phyloP scores from a whole-genome alignment of 2,888 invertebrate genomes.

The Yponomeuta evonymella region DNA sequence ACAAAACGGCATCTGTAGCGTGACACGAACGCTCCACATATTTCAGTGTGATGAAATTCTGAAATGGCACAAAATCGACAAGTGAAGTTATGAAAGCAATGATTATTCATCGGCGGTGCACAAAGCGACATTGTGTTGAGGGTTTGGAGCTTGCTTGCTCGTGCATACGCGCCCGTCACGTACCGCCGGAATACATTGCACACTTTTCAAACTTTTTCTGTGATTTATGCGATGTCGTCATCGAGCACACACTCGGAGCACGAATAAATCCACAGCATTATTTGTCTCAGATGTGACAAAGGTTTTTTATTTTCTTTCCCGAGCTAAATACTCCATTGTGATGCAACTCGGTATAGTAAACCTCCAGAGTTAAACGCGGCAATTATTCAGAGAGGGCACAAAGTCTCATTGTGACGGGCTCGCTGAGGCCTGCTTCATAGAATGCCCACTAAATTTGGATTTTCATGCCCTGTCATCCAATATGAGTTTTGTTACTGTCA shows the following conservation, averaged over 20 bases:
- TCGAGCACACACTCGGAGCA: constrained; percentile 11
- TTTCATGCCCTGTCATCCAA: constrained; percentile 67
- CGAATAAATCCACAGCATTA: constrained; percentile 24
- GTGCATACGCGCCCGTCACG: constrained; percentile 1
- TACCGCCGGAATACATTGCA: neutral
- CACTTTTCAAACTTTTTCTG: neutral
- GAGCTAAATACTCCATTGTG: constrained; percentile 52
- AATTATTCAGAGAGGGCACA: constrained; percentile 65
- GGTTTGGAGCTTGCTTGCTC: constrained; percentile 24
- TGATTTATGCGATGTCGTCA: constrained; percentile 11
- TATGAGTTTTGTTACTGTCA: constrained; percentile 55
- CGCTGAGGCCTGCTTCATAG: constrained; percentile 39
- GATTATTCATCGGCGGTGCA: constrained; percentile 51
- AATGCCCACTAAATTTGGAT: constrained; percentile 61
- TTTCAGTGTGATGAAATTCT: constrained; percentile 47
- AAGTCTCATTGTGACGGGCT: constrained; percentile 56
- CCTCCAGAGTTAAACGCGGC: constrained; percentile 60
- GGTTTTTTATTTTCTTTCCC: constrained; percentile 51
- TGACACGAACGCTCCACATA: constrained; percentile 39
- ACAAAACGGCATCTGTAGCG: neutral
- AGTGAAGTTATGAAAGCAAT: constrained; percentile 40
- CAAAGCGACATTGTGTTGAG: constrained; percentile 40
- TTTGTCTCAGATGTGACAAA: constrained; percentile 21
- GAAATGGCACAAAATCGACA: constrained; percentile 43
- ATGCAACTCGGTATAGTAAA: constrained; percentile 48